Evolutionary conservation across 2,888 invertebrate genomes (phyloP).

Genomic region (Agriopis leucophaearia): DNA sequence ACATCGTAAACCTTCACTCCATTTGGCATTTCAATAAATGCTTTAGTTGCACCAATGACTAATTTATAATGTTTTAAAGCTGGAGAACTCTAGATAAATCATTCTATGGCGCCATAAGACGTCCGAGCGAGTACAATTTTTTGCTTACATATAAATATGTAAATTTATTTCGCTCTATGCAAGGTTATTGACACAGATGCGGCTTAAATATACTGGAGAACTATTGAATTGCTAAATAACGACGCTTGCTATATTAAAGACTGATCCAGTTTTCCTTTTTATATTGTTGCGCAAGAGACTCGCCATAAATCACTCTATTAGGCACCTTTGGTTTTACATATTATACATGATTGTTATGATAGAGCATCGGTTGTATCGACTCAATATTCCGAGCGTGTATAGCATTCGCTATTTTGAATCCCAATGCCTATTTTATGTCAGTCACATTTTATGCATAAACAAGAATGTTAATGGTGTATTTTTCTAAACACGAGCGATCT

Average conservation of each 20-base stretch:
- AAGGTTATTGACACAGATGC: conserved; percentile 82
- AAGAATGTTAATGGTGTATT: conserved; percentile 51
- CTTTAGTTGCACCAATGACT: conserved; percentile 48
- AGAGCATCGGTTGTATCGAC: conserved; percentile 45
- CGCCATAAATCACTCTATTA: conserved; percentile 62
- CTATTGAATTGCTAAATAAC: conserved; percentile 72
- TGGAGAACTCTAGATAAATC: conserved; percentile 55
- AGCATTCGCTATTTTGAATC: conserved; percentile 62
- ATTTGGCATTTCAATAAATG: conserved; percentile 42
- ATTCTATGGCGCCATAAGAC: conserved; percentile 56
- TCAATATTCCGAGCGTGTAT: conserved; percentile 60
- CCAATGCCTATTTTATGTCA: conserved; percentile 59
- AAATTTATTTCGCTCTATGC: conserved; percentile 73
- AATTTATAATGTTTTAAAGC: conserved; percentile 30
- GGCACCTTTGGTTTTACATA: conserved; percentile 40
- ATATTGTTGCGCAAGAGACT: conserved; percentile 59
- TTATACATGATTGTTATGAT: conserved; percentile 52
- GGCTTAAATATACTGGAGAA: conserved; percentile 66
- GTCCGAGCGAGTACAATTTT: conserved; percentile 57
- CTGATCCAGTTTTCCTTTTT: conserved; percentile 69
- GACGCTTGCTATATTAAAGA: conserved; percentile 70
- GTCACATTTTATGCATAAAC: conserved; percentile 55
- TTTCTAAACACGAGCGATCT: conserved; percentile 19
- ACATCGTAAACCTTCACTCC: conserved; percentile 53
- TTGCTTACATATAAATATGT: conserved; percentile 70